Conservation (phyloP, 1,140 invertebrate species). For the Trichomalopsis sarcophagae region DNA sequence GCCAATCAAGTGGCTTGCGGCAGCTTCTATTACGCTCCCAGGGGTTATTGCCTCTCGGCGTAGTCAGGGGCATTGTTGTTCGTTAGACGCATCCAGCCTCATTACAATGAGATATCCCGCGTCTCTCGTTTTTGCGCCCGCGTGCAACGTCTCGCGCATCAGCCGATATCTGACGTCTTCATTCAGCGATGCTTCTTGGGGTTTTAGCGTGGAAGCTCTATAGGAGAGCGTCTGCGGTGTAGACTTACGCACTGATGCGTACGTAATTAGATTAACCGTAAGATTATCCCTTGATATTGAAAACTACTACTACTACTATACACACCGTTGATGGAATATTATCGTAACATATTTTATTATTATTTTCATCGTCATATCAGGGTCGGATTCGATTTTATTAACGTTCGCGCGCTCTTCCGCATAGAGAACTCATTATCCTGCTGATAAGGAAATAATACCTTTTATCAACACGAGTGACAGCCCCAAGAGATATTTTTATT, state of each 20-base stretch:
- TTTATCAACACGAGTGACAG: not conserved
- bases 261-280: not conserved
- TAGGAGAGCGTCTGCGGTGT: not conserved
- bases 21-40: constrained; percentile 41
- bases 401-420: too few relatives aligned
- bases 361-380: too few relatives aligned
- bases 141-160: too few relatives aligned
- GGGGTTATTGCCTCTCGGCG: constrained; percentile 12
- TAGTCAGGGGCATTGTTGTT: constrained; percentile 21
- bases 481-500: constrained; percentile 25
- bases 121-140: not conserved
- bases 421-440: not conserved
- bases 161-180: not conserved
- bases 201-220: not conserved
- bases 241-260: too few relatives aligned
- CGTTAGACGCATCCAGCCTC: not conserved
- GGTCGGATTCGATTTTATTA: too few relatives aligned
- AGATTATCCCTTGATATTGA: constrained; percentile 11
- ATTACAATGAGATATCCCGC: constrained; percentile 25
- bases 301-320: not conserved
- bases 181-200: not conserved
- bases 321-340: not conserved
- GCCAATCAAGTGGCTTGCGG: constrained; percentile 58
- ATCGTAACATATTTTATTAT: not conserved
- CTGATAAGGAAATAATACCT: constrained; percentile 6